Evolutionary conservation across 1,140 invertebrate genomes (phyloP).

Genomic region (Orius insidiosus): DNA sequence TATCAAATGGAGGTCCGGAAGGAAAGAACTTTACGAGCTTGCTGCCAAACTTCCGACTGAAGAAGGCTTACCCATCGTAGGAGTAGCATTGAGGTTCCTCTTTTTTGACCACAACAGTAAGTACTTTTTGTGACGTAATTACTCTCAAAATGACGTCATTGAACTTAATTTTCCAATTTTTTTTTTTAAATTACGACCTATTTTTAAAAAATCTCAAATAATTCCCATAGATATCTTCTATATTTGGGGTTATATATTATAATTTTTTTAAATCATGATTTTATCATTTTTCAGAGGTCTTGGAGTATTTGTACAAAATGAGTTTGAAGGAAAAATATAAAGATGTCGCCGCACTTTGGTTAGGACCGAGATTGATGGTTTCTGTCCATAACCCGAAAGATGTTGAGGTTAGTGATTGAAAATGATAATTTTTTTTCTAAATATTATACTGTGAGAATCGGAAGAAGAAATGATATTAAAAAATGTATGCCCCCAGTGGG

Average conservation of each 20-base stretch:
- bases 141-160: no score
- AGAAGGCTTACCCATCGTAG: constrained; percentile 43
- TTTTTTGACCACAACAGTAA: constrained; percentile 19
- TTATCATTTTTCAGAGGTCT: constrained; percentile 19
- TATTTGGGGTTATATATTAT: no score
- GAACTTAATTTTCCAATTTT: no score
- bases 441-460: no score
- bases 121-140: no score
- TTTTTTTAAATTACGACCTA: no score
- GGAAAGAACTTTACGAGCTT: constrained; percentile 45
- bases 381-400: constrained; percentile 45
- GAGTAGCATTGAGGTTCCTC: constrained; percentile 49
- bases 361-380: constrained; percentile 44
- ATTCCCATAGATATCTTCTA: no score
- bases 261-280: constrained; percentile 1
- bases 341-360: constrained; percentile 37
- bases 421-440: no score
- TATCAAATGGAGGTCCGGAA: constrained; percentile 51
- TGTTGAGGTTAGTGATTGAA: constrained; percentile 32
- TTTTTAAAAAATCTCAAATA: no score
- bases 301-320: constrained; percentile 29
- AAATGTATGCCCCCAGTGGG: no score
- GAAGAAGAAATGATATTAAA: no score
- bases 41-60: constrained; percentile 53
- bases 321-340: constrained; percentile 33